Base-by-base conservation (phyloP, 2,888 invertebrate species). In the Pocota personata region DNA sequence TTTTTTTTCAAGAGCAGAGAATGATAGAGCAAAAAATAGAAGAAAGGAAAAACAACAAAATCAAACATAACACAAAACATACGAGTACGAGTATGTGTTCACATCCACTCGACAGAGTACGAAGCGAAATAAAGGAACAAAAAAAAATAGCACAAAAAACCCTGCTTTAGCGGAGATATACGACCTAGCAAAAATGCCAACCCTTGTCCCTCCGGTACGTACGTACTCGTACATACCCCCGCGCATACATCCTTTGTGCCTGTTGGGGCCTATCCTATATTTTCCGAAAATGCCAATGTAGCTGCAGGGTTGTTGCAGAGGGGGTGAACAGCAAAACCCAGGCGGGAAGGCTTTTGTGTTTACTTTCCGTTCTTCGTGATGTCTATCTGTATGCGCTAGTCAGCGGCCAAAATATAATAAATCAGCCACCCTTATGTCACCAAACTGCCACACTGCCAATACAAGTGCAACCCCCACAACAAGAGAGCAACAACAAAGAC, bases 401-500 rank as follows among this genome's bases (percentile, higher is more conserved):
- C 80, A 73, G 66, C 57, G 60, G 66, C 55, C 66, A 67, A 82
- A 86, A 86, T 82, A 82, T 82, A 82, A 86, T 86, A 86, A 86
- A 82, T 86, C 86, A 86, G 60, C 69, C 64, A 75, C 69, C 67
- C 75, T 64, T 69, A 30, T 58, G 67, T 40, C 80, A 37, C 71
- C 52, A 79, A 14, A 27, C 48, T 16, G n/a, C 35, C n/a, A 35
- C 37, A 58, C 12, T 46, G 48, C 27, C 50, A 76, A 76, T 48
- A 76, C 86, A 82, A 86, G 55, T 86, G 86, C 86, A 86, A 57
- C 62, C 55, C n/a, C 72, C 55, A 69, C 27, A 76, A 46, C 50
- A 50, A 14, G 12, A 58, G 32, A 64, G 3, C 43, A 62, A 73
- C 50, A 66, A 64, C 7, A 60, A 40, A 16, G n/a, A 57, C 14